Evolutionary conservation across 2,113 vertebrate species (phyloP), one percentile per base, ranked within the genome.

Genomic region (Pseudonaja textilis): DNA sequence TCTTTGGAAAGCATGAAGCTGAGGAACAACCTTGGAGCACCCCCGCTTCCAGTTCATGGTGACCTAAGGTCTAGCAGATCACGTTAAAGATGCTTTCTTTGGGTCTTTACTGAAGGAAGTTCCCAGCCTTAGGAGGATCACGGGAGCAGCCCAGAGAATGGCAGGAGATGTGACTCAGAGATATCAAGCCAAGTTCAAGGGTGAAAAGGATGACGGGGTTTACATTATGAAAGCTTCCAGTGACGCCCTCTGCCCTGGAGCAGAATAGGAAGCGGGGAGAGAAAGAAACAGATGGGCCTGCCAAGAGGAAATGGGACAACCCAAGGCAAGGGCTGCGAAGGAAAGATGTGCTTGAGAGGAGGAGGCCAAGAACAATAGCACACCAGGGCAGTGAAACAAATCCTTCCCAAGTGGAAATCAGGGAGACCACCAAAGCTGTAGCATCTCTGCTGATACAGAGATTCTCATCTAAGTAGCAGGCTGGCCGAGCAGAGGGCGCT

Each of bases 131-230:
- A 50, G 90, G 93, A 96, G 93, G 93, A 94, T 95, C 94, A 91
- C 85, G 91, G 34, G 95, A 94, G 94, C 90, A 8, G 64, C 0
- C 14, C 0, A 0, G 96, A 97, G 96, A 96, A 96, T 96, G 94
- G 95, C 25, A 97, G 61, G 96, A 94, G 97, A 94, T 95, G 96
- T 97, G 97, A 97, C 95, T 97, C 97, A 96, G 0, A 5, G 96
- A 96, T 96, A 95, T 92, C 95, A 14, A 11, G 0, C 93, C 87
- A 92, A 93, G 94, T 96, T 96, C 96, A 97, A 95, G 97, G 95
- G 93, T 94, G 94, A 93, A 94, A 95, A 85, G 87, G 92, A 92
- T 81, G 91, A 95, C 92, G 93, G 89, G 93, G 94, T 95, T 93
- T 95, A 95, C 93, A 94, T 96, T 95, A 87, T 74, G 96, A 94